Base-by-base conservation (phyloP, 2,888 invertebrate species). In the Meiosimyza platycephala region DNA sequence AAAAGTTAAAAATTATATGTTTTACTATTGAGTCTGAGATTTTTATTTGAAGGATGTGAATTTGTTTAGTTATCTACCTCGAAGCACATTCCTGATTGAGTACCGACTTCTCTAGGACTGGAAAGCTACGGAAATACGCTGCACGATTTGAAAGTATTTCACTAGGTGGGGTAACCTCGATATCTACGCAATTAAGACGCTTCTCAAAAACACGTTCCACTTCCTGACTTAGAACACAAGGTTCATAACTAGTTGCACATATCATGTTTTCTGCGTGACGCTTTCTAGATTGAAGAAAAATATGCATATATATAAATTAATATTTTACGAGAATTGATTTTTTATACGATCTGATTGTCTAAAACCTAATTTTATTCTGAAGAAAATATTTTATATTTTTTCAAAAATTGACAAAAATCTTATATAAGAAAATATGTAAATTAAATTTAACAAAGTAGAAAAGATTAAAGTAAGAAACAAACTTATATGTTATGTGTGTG, bases 121-220 rank as follows among this genome's bases (percentile, higher is more conserved):
- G 98, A 89, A 98, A 96, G 83, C 91, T 93, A 86, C 93, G 90
- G 89, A 92, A 91, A 88, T 92, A 92, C 40, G 92, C 91, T 76
- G 92, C 91, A 81, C 92, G 90, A 86, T 92, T 92, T 74, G 93
- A 91, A 83, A 94, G 90, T 65, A 96, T 91, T 87, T 94, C 93
- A 78, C 90, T 92, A 12, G 97, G 95, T 71, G 92, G 91, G 51
- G 93, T 92, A 76, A 95, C 94, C 85, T 96, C 94, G 79, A 95
- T 92, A 87, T 96, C 95, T 6, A 95, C 91, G 88, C 91, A 90
- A 80, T 88, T 89, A 70, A 93, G 86, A 77, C 92, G 89, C 82
- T 91, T 90, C 80, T 93, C 92, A 72, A 93, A 85, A 52, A 90
- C 80, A 75, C 88, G 85, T 82, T 92, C 92, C 4, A 91, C 90